A percentile compares a stretch with the other conserved stretches of the same genome.
These are phyloP conservation scores for Limnephilus rhombicus DNA, from an alignment of 2,888 invertebrate species.

Conservation along the genomic window DNA sequence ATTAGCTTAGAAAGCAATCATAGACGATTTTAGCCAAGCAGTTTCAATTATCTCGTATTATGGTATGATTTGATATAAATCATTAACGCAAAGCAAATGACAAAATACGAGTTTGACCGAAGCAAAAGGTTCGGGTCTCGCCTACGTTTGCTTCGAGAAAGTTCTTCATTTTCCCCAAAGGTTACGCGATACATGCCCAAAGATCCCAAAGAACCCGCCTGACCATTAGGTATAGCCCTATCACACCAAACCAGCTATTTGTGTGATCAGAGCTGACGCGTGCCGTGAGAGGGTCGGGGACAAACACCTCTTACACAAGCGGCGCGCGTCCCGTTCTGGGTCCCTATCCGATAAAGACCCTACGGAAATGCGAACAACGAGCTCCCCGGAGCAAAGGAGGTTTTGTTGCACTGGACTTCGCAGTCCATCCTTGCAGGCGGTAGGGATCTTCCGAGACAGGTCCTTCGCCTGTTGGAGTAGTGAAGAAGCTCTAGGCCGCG, in stretches of 20 bases:
- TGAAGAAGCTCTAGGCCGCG: constrained; percentile 81
- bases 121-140: neutral
- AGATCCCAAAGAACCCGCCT: too few species aligned
- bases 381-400: too few species aligned
- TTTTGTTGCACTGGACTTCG: neutral
- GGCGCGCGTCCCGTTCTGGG: neutral
- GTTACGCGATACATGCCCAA: neutral
- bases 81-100: neutral
- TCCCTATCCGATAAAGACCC: neutral
- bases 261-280: too few species aligned
- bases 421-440: neutral
- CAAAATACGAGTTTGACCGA: neutral
- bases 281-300: too few species aligned
- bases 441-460: too few species aligned
- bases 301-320: too few species aligned
- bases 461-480: neutral
- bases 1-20: too few species aligned
- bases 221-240: too few species aligned
- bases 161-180: neutral
- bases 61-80: too few species aligned
- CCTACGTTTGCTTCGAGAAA: neutral
- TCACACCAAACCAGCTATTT: too few species aligned
- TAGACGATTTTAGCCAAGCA: too few species aligned
- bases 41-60: too few species aligned
- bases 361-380: neutral